Evolutionary conservation across 2,113 vertebrate species (phyloP).

Genomic region (Tetrao urogallus): DNA sequence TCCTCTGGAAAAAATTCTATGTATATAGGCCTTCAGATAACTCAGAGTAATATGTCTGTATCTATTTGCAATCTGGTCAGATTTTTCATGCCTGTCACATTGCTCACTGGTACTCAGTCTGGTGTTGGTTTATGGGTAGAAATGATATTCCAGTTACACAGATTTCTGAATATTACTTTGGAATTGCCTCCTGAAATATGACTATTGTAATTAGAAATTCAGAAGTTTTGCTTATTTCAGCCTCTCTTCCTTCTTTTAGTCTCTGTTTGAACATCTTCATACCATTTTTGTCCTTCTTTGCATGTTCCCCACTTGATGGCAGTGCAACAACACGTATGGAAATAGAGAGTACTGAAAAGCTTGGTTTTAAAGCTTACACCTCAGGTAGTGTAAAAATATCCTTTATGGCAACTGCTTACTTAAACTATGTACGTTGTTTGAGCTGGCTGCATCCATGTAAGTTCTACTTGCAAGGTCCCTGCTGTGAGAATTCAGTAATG

Average conservation of each 20-base stretch:
- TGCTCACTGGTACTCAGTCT: not conserved
- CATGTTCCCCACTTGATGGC: constrained; percentile 71
- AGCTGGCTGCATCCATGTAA: not conserved
- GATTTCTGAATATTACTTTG: not conserved
- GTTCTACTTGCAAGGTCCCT: not conserved
- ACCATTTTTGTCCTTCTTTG: not conserved
- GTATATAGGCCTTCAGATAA: not conserved
- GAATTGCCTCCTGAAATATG: not conserved
- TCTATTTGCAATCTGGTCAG: not conserved
- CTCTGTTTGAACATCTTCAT: not conserved
- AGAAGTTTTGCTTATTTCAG: not conserved
- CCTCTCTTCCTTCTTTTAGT: not conserved
- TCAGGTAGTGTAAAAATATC: constrained; percentile 6
- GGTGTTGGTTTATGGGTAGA: not conserved
- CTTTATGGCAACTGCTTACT: constrained; percentile 48
- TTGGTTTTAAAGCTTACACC: not conserved
- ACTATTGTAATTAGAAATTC: not conserved
- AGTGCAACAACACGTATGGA: constrained; percentile 36
- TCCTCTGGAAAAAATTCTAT: not conserved
- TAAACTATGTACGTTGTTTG: not conserved
- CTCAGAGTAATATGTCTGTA: not conserved
- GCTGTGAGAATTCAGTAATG: not conserved
- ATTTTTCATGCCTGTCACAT: not conserved
- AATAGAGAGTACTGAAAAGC: not conserved
- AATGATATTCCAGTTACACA: not conserved